Percentiles rank a stretch among this genome's conserved stretches.
These are phyloP conservation scores for Hemicentrotus pulcherrimus DNA, from an alignment of 35 echinoderm and acorn worm species.

Conservation along the genomic window DNA sequence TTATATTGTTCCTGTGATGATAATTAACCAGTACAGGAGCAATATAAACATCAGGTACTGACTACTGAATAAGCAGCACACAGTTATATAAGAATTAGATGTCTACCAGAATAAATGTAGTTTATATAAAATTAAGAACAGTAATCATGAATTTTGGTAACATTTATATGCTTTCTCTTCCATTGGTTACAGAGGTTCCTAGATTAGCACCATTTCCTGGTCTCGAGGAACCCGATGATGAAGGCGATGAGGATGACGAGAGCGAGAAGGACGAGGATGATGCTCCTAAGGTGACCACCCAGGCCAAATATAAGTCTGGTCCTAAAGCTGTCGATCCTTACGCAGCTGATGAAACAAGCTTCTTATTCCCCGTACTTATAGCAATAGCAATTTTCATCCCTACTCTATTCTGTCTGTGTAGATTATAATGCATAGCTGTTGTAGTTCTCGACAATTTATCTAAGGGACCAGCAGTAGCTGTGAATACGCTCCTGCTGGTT, in stretches of 20 bases:
- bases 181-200: slow-evolving; percentile 68
- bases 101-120: too few species aligned
- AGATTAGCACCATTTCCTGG: slow-evolving; percentile 86
- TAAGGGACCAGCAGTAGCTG: neutral
- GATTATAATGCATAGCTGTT: slow-evolving; percentile 70
- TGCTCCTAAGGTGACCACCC: slow-evolving; percentile 31
- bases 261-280: slow-evolving; percentile 69
- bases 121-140: too few species aligned
- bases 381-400: slow-evolving; percentile 96
- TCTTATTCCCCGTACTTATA: slow-evolving; percentile 94
- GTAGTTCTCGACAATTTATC: neutral
- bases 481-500: neutral
- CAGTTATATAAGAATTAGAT: too few species aligned
- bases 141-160: too few species aligned
- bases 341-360: slow-evolving; percentile 92
- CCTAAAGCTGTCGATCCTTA: slow-evolving; percentile 96
- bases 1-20: too few species aligned
- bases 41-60: too few species aligned
- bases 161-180: neutral
- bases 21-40: too few species aligned
- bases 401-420: slow-evolving; percentile 97
- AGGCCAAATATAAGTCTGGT: slow-evolving; percentile 78
- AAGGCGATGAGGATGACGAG: slow-evolving; percentile 61
- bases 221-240: slow-evolving; percentile 59
- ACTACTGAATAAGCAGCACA: too few species aligned